phyloP scores from a whole-genome alignment of 2,113 vertebrate genomes.

The Ictalurus punctatus region DNA sequence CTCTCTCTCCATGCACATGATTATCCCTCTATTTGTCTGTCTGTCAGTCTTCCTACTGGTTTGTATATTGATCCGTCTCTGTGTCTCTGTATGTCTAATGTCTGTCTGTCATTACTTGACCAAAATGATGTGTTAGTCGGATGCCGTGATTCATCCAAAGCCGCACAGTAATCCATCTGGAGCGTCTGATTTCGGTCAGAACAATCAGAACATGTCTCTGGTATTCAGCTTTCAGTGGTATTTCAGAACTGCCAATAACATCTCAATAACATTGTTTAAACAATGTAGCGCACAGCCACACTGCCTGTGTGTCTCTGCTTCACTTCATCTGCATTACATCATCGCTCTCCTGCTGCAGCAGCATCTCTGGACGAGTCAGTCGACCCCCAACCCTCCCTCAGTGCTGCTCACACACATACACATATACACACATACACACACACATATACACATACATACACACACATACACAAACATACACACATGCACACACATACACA shows the following conservation, averaged over 20 bases:
- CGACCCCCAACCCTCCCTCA: not conserved
- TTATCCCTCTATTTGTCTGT: constrained; percentile 1
- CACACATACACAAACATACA: too few relatives aligned
- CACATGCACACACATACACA: too few relatives aligned
- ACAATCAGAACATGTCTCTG: not conserved
- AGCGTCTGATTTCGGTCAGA: not conserved
- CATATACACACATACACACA: too few relatives aligned
- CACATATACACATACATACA: too few relatives aligned
- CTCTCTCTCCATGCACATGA: not conserved
- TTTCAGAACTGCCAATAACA: not conserved
- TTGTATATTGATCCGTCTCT: not conserved
- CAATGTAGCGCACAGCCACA: not conserved
- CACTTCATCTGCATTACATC: constrained; percentile 46
- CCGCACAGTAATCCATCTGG: not conserved
- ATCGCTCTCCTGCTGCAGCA: constrained; percentile 45
- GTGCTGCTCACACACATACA: not conserved
- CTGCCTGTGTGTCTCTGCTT: not conserved
- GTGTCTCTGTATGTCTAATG: not conserved
- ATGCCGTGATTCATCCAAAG: not conserved
- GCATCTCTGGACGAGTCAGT: not conserved
- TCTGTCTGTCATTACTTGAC: constrained; percentile 17
- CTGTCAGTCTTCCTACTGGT: constrained; percentile 1
- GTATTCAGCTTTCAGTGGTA: not conserved
- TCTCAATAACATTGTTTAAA: not conserved
- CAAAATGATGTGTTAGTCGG: not conserved